Conservation (phyloP, 1,140 invertebrate species). For the Micrasema minimum region DNA sequence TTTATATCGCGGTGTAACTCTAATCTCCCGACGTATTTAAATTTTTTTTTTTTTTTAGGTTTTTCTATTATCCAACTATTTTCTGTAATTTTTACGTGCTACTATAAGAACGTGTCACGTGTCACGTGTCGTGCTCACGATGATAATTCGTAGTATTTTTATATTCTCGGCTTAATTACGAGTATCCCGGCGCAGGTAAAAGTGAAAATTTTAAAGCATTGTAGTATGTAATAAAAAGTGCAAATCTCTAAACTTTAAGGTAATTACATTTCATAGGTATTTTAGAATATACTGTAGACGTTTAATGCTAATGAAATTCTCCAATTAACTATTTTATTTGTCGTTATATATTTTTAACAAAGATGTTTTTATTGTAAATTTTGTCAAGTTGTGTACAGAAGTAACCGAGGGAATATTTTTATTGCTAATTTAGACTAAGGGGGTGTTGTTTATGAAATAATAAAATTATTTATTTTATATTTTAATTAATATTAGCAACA, state of each 20-base stretch:
- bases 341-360: constrained; percentile 34
- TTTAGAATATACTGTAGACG: constrained; percentile 8
- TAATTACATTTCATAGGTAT: constrained; percentile 4
- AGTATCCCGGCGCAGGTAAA: constrained; percentile 5
- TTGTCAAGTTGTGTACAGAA: not conserved
- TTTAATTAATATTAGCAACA: no score
- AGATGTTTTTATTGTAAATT: constrained; percentile 25
- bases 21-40: no score
- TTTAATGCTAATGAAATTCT: constrained; percentile 14
- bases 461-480: no score
- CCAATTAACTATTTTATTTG: constrained; percentile 22
- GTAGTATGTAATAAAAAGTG: constrained; percentile 24
- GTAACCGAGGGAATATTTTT: constrained; percentile 12
- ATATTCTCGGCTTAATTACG: not conserved
- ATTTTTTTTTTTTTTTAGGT: no score
- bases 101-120: no score
- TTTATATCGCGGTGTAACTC: no score
- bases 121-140: not conserved
- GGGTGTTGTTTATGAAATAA: no score
- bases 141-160: not conserved
- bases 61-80: no score
- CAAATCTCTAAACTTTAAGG: constrained; percentile 27
- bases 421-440: not conserved
- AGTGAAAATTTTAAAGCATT: constrained; percentile 2
- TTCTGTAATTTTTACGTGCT: no score